These are phyloP conservation scores for Halcyon malimbica DNA, from an alignment of 2,113 vertebrate species.

Conservation along the genomic window DNA sequence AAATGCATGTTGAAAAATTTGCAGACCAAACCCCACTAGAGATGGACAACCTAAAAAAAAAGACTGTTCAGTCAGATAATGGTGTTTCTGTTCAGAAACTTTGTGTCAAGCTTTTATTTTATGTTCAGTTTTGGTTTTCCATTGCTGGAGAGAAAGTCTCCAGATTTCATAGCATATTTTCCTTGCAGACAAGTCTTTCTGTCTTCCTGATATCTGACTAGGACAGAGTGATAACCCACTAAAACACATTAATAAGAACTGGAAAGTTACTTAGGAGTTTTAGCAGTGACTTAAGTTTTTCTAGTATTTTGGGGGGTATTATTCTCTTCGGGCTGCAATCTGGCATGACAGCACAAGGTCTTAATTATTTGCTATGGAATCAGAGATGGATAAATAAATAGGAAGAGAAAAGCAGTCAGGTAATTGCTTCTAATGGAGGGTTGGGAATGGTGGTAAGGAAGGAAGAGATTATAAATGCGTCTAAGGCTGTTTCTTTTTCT, in stretches of 20 bases:
- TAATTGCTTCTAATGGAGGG: background rate
- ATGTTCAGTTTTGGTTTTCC: background rate
- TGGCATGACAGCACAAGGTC: background rate
- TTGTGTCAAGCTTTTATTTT: background rate
- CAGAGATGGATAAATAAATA: background rate
- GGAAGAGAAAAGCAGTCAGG: background rate
- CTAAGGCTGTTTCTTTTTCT: background rate
- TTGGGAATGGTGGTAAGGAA: background rate
- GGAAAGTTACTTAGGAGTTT: background rate
- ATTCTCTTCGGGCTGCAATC: background rate
- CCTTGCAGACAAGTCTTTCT: background rate
- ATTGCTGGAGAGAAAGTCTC: background rate
- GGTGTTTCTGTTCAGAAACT: background rate
- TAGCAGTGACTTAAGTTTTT: background rate
- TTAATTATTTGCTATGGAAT: conserved; percentile 1
- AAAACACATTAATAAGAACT: background rate
- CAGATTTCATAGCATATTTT: background rate
- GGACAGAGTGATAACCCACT: background rate
- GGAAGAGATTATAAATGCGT: conserved; percentile 14
- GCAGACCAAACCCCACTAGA: background rate
- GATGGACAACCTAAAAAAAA: background rate
- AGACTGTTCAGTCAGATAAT: background rate
- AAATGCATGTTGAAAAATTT: background rate
- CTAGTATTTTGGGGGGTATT: background rate
- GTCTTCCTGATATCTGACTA: background rate